Base-by-base conservation (phyloP, 2,888 invertebrate species). In the Rhorus exstirpatorius region DNA sequence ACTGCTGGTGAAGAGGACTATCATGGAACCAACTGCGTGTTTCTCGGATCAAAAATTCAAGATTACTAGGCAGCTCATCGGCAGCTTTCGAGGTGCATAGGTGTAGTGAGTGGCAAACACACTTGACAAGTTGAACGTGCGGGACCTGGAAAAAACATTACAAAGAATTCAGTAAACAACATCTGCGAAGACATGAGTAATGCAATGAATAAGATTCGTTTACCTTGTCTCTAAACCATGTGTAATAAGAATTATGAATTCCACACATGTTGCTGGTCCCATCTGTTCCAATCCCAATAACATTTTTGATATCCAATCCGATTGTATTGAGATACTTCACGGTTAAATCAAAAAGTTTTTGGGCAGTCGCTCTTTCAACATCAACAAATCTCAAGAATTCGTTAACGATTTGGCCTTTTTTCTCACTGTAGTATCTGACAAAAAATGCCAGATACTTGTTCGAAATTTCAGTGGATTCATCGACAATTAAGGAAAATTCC, bases 381-480 rank as follows among this genome's bases (percentile, higher is more conserved):
- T 82, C 79, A 21, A 81, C 49, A 17, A 83, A 67, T 12, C 79
- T 79, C 7, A 87, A 55, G 71, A 83, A 87, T 31, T 79, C 82
- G 8, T 83, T 82, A 21, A 81, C 71, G 55, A 84, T 84, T 61
- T 19, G 61, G 12, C 12, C 12, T 41, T 19, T 61, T 12, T 38
- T 61, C 21, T 41, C 31, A 53, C 79, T 79, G 68, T 78, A 84
- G 82, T 86, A 86, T 71, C 79, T 46, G 68, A 86, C 44, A 70
- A 83, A 68, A 65, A 81, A 38, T 38, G 77, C 79, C 51, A 81
- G 76, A 77, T 85, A 87, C 44, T 87, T 86, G 8, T 70, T 63
- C 8, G 83, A 78, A 21, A 87, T 78, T 80, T 86, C 86, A 31
- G 85, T 87, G 6, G 86, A 85, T 71, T 85, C 84, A 72, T 86